Conservation (phyloP, 1,140 invertebrate genomes). For the Tribolium madens region DNA sequence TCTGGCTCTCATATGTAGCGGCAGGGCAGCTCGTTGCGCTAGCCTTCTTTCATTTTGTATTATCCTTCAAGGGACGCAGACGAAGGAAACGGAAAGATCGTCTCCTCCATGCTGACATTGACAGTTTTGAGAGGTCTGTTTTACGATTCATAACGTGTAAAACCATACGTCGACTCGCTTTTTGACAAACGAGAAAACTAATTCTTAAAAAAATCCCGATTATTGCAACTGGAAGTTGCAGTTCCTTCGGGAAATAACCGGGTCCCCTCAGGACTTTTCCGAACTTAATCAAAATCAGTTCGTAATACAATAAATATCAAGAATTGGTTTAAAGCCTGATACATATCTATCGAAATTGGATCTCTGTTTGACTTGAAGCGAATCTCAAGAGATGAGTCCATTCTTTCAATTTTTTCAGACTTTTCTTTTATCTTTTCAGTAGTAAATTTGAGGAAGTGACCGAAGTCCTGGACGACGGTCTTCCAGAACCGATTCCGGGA, state of each 20-base stretch:
- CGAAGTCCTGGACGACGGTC: slow-evolving; percentile 61
- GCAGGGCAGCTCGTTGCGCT: slow-evolving; percentile 58
- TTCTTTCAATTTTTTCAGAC: not conserved
- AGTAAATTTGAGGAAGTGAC: slow-evolving; percentile 64
- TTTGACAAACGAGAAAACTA: not conserved
- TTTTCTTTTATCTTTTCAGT: slow-evolving; percentile 52
- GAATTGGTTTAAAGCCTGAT: slow-evolving; percentile 33
- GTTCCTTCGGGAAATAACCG: slow-evolving; percentile 8
- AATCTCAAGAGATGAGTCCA: not conserved
- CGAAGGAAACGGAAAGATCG: slow-evolving; percentile 54
- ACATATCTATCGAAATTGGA: slow-evolving; percentile 26
- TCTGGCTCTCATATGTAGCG: slow-evolving; percentile 63
- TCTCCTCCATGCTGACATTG: slow-evolving; percentile 58
- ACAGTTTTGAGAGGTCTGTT: slow-evolving; percentile 63
- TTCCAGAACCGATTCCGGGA: slow-evolving; percentile 63
- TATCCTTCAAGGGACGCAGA: slow-evolving; percentile 56
- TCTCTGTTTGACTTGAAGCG: not conserved
- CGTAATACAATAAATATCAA: slow-evolving; percentile 34
- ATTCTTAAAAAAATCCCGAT: not conserved
- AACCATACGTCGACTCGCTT: not conserved
- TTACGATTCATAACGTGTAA: slow-evolving; percentile 8
- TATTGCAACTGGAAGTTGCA: not conserved
- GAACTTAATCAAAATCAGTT: slow-evolving; percentile 33
- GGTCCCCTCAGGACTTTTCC: slow-evolving; percentile 6
- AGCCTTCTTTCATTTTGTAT: slow-evolving; percentile 59